These are phyloP conservation scores for Nerophis ophidion DNA, from an alignment of 2,113 vertebrate species.

Conservation along the genomic window DNA sequence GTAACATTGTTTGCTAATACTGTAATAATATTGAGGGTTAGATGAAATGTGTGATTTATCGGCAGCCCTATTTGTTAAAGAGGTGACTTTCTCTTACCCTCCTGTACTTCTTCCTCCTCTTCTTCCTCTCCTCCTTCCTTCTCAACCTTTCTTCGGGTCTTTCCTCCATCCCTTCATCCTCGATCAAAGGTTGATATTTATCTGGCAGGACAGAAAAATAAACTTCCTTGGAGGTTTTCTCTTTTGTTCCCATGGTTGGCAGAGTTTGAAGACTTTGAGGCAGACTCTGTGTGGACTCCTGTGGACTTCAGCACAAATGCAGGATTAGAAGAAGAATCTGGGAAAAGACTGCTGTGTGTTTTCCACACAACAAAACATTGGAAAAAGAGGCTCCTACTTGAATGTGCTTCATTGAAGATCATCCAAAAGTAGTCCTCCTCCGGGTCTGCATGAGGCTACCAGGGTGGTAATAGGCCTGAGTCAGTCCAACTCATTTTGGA, in stretches of 20 bases:
- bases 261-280: conserved; percentile 30
- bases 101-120: conserved; percentile 62
- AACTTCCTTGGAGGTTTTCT: conserved; percentile 60
- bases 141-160: conserved; percentile 21
- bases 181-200: conserved; percentile 66
- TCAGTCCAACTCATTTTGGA: neutral
- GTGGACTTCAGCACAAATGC: conserved; percentile 8
- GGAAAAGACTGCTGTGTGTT: conserved; percentile 11
- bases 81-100: conserved; percentile 53
- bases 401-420: neutral
- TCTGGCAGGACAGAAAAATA: conserved; percentile 67
- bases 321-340: conserved; percentile 39
- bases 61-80: no score
- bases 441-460: neutral
- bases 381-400: neutral
- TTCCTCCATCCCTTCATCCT: conserved; percentile 44
- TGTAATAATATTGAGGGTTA: no score
- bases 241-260: conserved; percentile 27
- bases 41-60: no score
- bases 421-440: no score
- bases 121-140: conserved; percentile 41
- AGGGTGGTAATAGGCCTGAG: neutral
- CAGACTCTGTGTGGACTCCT: conserved; percentile 32
- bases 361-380: conserved; percentile 11
- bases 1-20: no score